phyloP scores from a whole-genome alignment of 2,888 invertebrate genomes.

The Pachydiplax longipennis region DNA sequence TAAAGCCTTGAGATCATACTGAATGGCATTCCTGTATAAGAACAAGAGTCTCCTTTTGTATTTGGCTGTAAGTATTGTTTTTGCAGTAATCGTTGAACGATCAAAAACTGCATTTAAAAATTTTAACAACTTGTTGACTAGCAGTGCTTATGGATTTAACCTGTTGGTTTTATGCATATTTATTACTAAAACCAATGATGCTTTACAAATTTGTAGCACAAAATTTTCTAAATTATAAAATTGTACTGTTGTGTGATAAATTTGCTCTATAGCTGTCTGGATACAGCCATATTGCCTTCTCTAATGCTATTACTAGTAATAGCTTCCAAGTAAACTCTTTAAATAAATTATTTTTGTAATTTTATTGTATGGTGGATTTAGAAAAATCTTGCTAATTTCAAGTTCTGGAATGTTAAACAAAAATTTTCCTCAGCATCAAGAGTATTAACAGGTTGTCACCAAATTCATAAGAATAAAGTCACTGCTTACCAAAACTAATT shows the following conservation, averaged over 20 bases:
- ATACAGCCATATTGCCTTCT: conserved; percentile 2
- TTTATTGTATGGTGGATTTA: conserved; percentile 12
- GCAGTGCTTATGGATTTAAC: not conserved
- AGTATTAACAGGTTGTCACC: conserved; percentile 16
- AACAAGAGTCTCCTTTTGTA: not conserved
- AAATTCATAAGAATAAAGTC: conserved; percentile 27
- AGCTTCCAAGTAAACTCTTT: conserved; percentile 9
- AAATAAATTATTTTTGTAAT: conserved; percentile 40
- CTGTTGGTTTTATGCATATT: not conserved
- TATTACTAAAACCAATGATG: not conserved
- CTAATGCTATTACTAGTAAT: conserved; percentile 14
- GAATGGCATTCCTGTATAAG: conserved; percentile 23
- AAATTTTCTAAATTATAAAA: not conserved
- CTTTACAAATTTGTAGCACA: conserved; percentile 10
- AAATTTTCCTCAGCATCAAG: not conserved
- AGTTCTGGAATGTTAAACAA: not conserved
- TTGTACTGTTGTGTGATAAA: not conserved
- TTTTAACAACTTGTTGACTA: not conserved
- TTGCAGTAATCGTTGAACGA: not conserved
- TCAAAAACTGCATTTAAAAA: not conserved
- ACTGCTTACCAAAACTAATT: conserved; percentile 15
- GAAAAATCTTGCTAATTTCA: not conserved
- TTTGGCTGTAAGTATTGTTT: not conserved
- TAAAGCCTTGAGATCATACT: conserved; percentile 16
- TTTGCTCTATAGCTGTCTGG: not conserved